A percentile compares a stretch with the other conserved stretches of the same genome.
Evolutionary conservation across 1,140 invertebrate species (phyloP).

Genomic region (Drosophila miranda): DNA sequence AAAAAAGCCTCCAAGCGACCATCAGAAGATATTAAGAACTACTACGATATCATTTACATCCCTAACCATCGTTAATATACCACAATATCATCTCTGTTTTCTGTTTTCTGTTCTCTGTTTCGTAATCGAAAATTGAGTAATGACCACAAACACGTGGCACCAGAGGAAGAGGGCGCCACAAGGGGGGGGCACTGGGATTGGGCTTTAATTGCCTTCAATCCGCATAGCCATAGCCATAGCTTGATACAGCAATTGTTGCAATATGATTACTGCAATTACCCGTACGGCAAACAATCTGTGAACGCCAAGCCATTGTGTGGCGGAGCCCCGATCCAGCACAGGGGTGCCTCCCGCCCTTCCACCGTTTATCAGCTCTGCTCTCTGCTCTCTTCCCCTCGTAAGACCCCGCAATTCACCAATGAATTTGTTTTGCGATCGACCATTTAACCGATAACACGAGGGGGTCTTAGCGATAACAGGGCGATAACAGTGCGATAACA

Average conservation of each 20-base stretch:
- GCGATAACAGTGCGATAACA: slow-evolving; percentile 1
- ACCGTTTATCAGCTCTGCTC: slow-evolving; percentile 9
- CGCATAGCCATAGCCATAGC: neutral
- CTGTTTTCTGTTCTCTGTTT: slow-evolving; percentile 3
- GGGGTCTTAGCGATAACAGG: neutral
- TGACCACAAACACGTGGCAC: slow-evolving; percentile 1
- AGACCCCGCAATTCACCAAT: slow-evolving; percentile 11
- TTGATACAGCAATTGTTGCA: slow-evolving; percentile 11
- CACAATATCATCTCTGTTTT: neutral
- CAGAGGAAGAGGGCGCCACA: too few relatives aligned
- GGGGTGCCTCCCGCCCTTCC: too few relatives aligned
- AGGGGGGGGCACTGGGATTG: neutral
- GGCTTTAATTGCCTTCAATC: slow-evolving; percentile 19
- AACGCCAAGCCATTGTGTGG: slow-evolving; percentile 17
- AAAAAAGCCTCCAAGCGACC: too few relatives aligned
- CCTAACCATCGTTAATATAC: neutral
- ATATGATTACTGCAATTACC: slow-evolving; percentile 37
- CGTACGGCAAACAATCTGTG: slow-evolving; percentile 1
- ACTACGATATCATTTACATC: too few relatives aligned
- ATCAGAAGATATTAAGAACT: too few relatives aligned
- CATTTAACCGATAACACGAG: slow-evolving; percentile 36
- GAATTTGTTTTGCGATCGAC: slow-evolving; percentile 23
- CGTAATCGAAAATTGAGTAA: slow-evolving; percentile 26
- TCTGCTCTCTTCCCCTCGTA: slow-evolving; percentile 1
- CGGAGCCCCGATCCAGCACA: neutral